Evolutionary conservation across 30 jellyfish, hydroid and myxozoan species (phyloP), one percentile per base, ranked within the genome.

Genomic region (Hydractinia echinata): DNA sequence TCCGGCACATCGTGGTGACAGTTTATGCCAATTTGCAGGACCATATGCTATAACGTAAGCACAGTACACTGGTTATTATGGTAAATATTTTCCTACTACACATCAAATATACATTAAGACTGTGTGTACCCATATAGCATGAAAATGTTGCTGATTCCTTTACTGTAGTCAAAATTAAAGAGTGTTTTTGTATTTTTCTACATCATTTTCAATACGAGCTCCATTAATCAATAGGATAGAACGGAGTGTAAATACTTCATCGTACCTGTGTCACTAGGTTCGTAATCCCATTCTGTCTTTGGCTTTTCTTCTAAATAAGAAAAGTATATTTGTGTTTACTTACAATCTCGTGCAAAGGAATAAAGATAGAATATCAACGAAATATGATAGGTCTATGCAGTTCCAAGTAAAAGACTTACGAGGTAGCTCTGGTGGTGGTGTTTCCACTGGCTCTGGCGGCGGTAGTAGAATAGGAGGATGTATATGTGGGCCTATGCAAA

Each of bases 21-120:
- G 7, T 51, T 44, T 51, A 6, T 44, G 66, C 99, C 99, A 94
- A 61, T 89, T 86, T 11, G 85, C 95, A 0, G 99, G 97, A 8
- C 99, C 97, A 67, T 85, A 88, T 7, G 96, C 97, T 89, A 87
- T 60, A 66, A 89, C n/a, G 67, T 21, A 58, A 18, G 10, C 15
- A n/a, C 8, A 18, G 51, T 18, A 15, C 21, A 13, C 1, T 64
- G 8, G 14, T 76, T 76, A 14, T 15, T 20, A 68, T 0, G 16
- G 70, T 60, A 60, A 60, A n/a, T n/a, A n/a, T n/a, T n/a, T n/a
- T n/a, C 21, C n/a, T 15, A 15, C 79, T 68, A 15, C 53, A 60
- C 20, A 13, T 16, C 70, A 66, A 66, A 66, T 66, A 19, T 66
- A 6, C 21, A 19, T 19, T 6, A 66, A 7, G 49, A 7, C 48